Base-by-base conservation (phyloP, 1,140 invertebrate species). In the Drosophila kepulauana region DNA sequence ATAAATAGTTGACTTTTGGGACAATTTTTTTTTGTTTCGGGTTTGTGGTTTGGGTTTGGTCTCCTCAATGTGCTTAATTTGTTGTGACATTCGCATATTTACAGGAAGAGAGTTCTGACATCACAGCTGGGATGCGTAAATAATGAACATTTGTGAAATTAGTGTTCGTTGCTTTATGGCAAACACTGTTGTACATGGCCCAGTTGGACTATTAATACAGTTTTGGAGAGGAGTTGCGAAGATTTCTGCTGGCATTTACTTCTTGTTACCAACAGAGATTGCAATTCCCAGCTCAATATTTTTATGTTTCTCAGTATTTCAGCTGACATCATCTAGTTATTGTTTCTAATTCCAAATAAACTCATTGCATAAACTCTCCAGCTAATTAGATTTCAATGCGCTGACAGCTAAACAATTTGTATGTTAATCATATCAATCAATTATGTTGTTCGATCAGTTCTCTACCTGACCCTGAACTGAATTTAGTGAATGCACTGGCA, bases 381-480 rank as follows among this genome's bases (percentile, higher is more conserved):
- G 28, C 13, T 1, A 61, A 30, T 46, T 46, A 16, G 11, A 33
- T 20, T 38, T 38, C 35, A 38, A 38, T 38, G 35, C 2, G 35
- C 35, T 38, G 10, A 38, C 35, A 38, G 6, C 10, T 56, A 10
- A 56, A 11, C 30, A 38, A 20, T 56, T 56, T 56, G 52, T 11
- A 54, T 52, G 28, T 54, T 65, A 45, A 52, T 28, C 41, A 41
- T 7, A 33, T 56, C 8, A 57, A 13, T 33, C 20, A 48, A 35
- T 45, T 46, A 48, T 15, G 43, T 38, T 67, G 11, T 25, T 11
- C n/a, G n/a, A 33, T 38, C 3, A 6, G 16, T 28, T 43, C 4
- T 7, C 10, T 51, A 16, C 28, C 41, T 62, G 57, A 43, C 82
- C 82, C 79, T 86, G 84, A 88, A 86, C 82, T 82, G 56, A 86